Percentiles rank a stretch among this genome's conserved stretches.
These are phyloP conservation scores for Anagrus nilaparvatae DNA, from an alignment of 1,140 invertebrate species.

Conservation along the genomic window DNA sequence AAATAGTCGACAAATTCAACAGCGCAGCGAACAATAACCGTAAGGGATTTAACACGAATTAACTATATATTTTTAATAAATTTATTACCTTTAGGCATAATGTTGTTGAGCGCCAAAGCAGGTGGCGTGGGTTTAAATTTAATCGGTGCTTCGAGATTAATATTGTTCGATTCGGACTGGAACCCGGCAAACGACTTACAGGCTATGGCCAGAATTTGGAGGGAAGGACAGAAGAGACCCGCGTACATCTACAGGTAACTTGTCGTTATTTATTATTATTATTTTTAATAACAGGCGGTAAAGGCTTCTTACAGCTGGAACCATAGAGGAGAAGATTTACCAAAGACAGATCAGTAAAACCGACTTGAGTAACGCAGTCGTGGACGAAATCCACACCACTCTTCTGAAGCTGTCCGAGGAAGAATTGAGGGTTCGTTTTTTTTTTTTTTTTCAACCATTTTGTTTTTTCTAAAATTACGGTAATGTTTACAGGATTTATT, in stretches of 20 bases:
- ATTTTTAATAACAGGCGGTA: too few relatives aligned
- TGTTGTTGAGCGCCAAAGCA: constrained; percentile 55
- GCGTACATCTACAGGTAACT: constrained; percentile 59
- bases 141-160: constrained; percentile 54
- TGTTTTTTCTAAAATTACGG: constrained; percentile 4
- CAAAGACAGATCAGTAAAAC: constrained; percentile 61
- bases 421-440: constrained; percentile 34
- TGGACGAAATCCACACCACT: constrained; percentile 37
- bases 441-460: neutral
- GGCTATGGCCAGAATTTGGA: constrained; percentile 62
- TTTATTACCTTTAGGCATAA: neutral
- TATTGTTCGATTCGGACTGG: constrained; percentile 66
- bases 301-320: constrained; percentile 49
- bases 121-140: constrained; percentile 67
- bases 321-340: constrained; percentile 66
- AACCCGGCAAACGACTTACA: constrained; percentile 64
- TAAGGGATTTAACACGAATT: constrained; percentile 4
- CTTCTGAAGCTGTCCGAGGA: constrained; percentile 25
- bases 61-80: neutral
- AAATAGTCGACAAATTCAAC: constrained; percentile 52
- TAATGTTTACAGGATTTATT: constrained; percentile 28
- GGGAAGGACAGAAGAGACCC: constrained; percentile 55
- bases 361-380: constrained; percentile 48
- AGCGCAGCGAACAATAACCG: constrained; percentile 39
- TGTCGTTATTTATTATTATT: neutral